Percentiles rank a stretch among this genome's conserved stretches.
These are phyloP conservation scores for Aphidius ervi DNA, from an alignment of 1,140 invertebrate species.

Conservation along the genomic window DNA sequence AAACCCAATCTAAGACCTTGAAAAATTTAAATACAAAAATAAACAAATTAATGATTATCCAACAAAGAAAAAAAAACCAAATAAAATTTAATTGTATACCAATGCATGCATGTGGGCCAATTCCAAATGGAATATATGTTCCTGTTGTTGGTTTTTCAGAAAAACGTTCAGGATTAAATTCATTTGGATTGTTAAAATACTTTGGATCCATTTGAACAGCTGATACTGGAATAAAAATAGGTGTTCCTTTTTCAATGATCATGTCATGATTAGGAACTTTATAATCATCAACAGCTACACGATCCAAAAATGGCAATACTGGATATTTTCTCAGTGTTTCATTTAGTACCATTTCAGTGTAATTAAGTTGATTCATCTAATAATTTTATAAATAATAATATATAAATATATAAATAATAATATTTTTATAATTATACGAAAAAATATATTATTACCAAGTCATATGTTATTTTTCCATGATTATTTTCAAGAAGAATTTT, in stretches of 20 bases:
- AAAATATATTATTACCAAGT: conserved; percentile 40
- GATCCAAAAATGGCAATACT: conserved; percentile 54
- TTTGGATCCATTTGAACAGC: conserved; percentile 47
- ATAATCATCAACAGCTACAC: conserved; percentile 46
- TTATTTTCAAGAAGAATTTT: conserved; percentile 40
- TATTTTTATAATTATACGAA: not conserved
- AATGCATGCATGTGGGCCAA: conserved; percentile 57
- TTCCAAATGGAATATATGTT: conserved; percentile 59
- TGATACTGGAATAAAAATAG: conserved; percentile 29
- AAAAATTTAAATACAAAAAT: conserved; percentile 32
- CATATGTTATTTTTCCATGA: conserved; percentile 51
- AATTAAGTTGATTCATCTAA: conserved; percentile 3
- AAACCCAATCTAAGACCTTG: conserved; percentile 59
- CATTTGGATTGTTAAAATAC: conserved; percentile 46
- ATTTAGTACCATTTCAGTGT: conserved; percentile 30
- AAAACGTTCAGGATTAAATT: conserved; percentile 68
- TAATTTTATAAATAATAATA: conserved; percentile 41
- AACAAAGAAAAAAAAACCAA: not conserved
- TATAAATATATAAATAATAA: conserved; percentile 30
- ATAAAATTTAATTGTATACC: conserved; percentile 30
- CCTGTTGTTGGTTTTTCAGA: conserved; percentile 44
- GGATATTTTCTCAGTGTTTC: conserved; percentile 56
- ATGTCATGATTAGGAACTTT: conserved; percentile 44
- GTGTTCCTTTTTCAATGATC: conserved; percentile 42
- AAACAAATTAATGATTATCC: too few relatives aligned